Percentiles rank a stretch among this genome's conserved stretches.
phyloP scores from a whole-genome alignment of 1,140 invertebrate species.

The Drosophila willistoni region DNA sequence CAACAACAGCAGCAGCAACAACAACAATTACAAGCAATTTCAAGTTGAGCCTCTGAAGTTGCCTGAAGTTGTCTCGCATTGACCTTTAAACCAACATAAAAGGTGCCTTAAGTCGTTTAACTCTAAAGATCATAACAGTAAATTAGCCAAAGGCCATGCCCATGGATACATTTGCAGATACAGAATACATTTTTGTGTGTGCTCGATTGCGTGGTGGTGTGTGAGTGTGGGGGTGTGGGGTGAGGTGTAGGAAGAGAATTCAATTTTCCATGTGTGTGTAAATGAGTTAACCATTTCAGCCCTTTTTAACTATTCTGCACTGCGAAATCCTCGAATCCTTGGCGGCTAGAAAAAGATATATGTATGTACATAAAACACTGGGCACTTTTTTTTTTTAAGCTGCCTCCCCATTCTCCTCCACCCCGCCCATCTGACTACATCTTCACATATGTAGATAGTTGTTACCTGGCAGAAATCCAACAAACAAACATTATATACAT shows the following conservation, averaged over 20 bases:
- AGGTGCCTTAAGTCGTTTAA: constrained; percentile 5
- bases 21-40: constrained; percentile 74
- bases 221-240: background rate
- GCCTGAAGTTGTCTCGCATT: constrained; percentile 28
- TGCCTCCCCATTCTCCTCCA: background rate
- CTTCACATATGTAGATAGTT: background rate
- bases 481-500: background rate
- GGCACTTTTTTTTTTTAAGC: background rate
- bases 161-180: constrained; percentile 5
- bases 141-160: constrained; percentile 47
- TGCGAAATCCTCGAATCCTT: background rate
- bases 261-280: background rate
- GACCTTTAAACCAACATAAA: constrained; percentile 16
- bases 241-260: background rate
- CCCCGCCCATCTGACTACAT: background rate
- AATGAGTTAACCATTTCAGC: background rate
- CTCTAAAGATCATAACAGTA: constrained; percentile 70
- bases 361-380: background rate
- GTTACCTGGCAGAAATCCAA: constrained; percentile 8
- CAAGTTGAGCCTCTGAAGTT: constrained; percentile 44
- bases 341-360: too few relatives aligned
- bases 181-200: background rate
- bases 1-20: too few relatives aligned
- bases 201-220: too few relatives aligned
- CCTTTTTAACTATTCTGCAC: background rate